phyloP scores from a whole-genome alignment of 2,888 invertebrate genomes.

The Trissolcus japonicus region DNA sequence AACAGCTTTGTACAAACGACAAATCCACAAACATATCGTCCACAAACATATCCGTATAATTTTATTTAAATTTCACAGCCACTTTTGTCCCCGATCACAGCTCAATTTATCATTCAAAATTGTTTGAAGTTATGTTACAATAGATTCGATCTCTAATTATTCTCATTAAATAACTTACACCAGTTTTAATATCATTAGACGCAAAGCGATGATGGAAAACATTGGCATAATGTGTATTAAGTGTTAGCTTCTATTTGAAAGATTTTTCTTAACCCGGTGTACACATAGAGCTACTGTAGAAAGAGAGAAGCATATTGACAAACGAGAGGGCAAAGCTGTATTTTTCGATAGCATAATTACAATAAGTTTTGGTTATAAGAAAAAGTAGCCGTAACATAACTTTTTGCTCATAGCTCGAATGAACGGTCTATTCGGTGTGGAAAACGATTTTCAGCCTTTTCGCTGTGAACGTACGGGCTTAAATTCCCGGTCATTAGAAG shows the following conservation, averaged over 20 bases:
- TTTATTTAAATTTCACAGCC: no score
- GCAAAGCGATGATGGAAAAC: background rate
- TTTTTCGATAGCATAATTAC: constrained; percentile 2
- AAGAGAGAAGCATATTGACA: background rate
- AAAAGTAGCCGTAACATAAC: constrained; percentile 27
- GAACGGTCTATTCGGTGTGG: constrained; percentile 19
- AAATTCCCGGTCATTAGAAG: constrained; percentile 50
- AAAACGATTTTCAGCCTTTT: constrained; percentile 29
- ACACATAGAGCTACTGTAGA: background rate
- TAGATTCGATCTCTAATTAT: background rate
- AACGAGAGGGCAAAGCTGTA: background rate
- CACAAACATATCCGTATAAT: no score
- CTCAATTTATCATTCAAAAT: background rate
- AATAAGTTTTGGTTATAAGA: constrained; percentile 4
- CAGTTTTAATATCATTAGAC: background rate
- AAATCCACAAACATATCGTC: no score
- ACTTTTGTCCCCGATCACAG: no score
- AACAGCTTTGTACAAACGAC: no score
- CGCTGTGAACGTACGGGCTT: constrained; percentile 25
- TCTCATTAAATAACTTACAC: background rate
- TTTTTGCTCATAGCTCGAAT: constrained; percentile 10
- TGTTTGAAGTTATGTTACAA: background rate
- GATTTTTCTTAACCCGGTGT: background rate
- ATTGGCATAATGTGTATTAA: no score
- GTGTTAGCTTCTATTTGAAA: no score